phyloP scores from a whole-genome alignment of 2,888 invertebrate species.

The Ceratothoa steindachneri region DNA sequence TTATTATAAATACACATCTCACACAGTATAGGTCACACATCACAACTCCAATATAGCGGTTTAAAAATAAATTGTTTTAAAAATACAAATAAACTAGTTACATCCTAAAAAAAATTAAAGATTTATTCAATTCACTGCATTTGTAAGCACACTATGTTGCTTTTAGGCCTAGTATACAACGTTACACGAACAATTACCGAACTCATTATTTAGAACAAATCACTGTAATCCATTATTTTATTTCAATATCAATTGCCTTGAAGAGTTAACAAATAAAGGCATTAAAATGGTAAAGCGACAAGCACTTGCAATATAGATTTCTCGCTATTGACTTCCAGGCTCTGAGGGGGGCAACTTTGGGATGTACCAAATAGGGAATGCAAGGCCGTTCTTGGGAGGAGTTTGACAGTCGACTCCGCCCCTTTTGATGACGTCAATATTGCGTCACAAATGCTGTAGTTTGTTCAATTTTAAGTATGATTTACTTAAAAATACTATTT shows the following conservation, averaged over 20 bases:
- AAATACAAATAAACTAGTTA: background rate
- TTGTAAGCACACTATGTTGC: background rate
- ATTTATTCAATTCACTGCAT: background rate
- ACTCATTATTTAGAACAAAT: background rate
- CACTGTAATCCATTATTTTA: background rate
- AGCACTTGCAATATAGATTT: background rate
- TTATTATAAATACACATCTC: background rate
- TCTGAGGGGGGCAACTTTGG: background rate
- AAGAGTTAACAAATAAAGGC: background rate
- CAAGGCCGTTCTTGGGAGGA: constrained; percentile 7
- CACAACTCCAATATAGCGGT: background rate
- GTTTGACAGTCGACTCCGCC: background rate
- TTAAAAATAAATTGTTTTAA: background rate
- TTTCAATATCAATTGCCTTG: background rate
- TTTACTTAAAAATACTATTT: too few species aligned
- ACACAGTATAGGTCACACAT: background rate
- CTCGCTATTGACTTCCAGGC: constrained; percentile 5
- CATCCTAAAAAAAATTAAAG: background rate
- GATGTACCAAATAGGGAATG: constrained; percentile 12
- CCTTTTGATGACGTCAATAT: background rate
- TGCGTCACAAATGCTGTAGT: constrained; percentile 7
- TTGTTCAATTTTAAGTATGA: too few species aligned
- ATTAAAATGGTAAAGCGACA: background rate
- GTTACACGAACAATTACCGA: background rate
- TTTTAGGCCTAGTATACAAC: background rate